phyloP scores from a whole-genome alignment of 2,797 vertebrate genomes.

The Agapornis canus region DNA sequence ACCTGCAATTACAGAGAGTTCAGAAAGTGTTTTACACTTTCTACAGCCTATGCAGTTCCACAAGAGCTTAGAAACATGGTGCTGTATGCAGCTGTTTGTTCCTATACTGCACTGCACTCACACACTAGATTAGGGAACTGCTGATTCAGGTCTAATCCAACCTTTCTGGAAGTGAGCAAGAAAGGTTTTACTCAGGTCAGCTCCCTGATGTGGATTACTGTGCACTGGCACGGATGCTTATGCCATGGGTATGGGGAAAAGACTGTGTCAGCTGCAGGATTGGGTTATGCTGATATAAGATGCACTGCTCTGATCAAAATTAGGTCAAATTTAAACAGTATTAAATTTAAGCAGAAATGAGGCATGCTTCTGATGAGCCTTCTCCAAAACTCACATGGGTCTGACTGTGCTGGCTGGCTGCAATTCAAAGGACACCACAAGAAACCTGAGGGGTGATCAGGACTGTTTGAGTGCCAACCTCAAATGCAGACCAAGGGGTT shows the following conservation, averaged over 20 bases:
- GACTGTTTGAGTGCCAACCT: constrained; percentile 17
- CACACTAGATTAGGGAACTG: neutral
- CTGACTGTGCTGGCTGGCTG: constrained; percentile 43
- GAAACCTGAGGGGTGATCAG: constrained; percentile 19
- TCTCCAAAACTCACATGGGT: constrained; percentile 39
- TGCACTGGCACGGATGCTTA: neutral
- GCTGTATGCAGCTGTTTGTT: neutral
- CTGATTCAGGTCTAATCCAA: neutral
- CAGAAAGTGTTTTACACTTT: neutral
- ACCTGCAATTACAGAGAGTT: neutral
- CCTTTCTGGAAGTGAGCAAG: neutral
- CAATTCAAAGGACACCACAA: constrained; percentile 27
- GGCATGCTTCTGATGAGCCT: constrained; percentile 12
- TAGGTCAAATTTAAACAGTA: constrained; percentile 3
- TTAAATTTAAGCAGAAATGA: constrained; percentile 35
- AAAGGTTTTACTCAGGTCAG: neutral
- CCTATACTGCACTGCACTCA: neutral
- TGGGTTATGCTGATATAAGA: constrained; percentile 38
- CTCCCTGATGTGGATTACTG: neutral
- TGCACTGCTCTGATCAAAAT: constrained; percentile 3
- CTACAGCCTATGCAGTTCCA: neutral
- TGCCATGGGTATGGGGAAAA: neutral
- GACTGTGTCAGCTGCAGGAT: neutral
- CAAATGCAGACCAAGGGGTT: constrained; percentile 1
- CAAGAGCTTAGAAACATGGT: neutral